Evolutionary conservation across 2,888 invertebrate genomes (phyloP).

Genomic region (Aricia artaxerxes): DNA sequence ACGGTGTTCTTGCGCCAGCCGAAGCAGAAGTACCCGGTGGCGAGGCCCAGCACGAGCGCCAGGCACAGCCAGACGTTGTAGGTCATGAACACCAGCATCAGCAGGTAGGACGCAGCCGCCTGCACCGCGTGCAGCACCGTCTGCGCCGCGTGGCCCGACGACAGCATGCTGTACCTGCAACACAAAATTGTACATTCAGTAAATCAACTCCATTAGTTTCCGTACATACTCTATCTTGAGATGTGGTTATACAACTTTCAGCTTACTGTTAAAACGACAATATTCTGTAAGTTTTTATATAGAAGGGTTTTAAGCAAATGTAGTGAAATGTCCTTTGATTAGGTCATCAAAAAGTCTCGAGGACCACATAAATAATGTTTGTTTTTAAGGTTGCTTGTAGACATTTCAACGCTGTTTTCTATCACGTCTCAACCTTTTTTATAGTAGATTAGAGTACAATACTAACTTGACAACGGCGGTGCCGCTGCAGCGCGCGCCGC

Average conservation of each 20-base stretch:
- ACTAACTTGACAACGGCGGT: slow-evolving; percentile 69
- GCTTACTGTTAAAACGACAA: too few relatives aligned
- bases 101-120: slow-evolving; percentile 92
- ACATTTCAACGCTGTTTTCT: too few relatives aligned
- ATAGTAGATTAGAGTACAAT: neutral
- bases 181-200: slow-evolving; percentile 6
- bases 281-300: too few relatives aligned
- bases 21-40: slow-evolving; percentile 95
- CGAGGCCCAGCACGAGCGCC: slow-evolving; percentile 93
- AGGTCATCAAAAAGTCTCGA: too few relatives aligned
- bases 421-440: too few relatives aligned
- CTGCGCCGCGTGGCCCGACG: slow-evolving; percentile 89
- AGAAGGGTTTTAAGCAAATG: too few relatives aligned
- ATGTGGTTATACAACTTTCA: too few relatives aligned
- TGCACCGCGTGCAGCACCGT: slow-evolving; percentile 93
- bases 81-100: slow-evolving; percentile 98
- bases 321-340: too few relatives aligned
- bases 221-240: too few relatives aligned
- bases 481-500: slow-evolving; percentile 63
- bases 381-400: too few relatives aligned
- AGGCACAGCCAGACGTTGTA: slow-evolving; percentile 97
- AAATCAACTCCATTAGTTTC: too few relatives aligned
- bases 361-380: too few relatives aligned
- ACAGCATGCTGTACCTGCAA: slow-evolving; percentile 91
- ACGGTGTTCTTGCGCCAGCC: slow-evolving; percentile 96